Evolutionary conservation across 2,797 vertebrate species (phyloP).

Genomic region (Artibeus lituratus): DNA sequence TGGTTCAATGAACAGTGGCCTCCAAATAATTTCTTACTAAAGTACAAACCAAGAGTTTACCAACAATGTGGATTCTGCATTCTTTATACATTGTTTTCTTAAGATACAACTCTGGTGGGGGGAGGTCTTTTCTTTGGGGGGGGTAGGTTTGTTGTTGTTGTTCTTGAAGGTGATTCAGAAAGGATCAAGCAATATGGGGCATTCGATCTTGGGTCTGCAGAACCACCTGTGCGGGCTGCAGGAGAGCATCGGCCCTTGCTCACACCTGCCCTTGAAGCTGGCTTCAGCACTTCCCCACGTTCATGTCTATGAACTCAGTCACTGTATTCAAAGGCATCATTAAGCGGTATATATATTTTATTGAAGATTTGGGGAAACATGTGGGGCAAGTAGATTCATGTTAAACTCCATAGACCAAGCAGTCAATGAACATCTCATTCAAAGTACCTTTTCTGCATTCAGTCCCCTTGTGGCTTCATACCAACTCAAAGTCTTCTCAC

Average conservation of each 20-base stretch:
- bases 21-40: neutral
- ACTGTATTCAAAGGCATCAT: neutral
- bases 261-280: neutral
- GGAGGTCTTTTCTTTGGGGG: neutral
- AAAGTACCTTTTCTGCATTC: neutral
- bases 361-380: neutral
- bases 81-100: neutral
- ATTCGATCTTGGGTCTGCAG: neutral
- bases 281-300: neutral
- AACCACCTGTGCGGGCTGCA: neutral
- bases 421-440: neutral
- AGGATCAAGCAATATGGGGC: neutral
- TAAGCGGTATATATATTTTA: neutral
- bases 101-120: neutral
- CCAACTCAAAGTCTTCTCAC: neutral
- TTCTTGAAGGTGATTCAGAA: neutral
- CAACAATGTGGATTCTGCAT: neutral
- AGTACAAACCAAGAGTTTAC: neutral
- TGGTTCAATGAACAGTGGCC: neutral
- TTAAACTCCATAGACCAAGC: neutral
- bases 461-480: neutral
- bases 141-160: neutral
- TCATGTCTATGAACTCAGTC: neutral
- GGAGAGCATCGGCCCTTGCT: neutral
- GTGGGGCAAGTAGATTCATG: neutral